Conservation (phyloP, 2,797 vertebrate genomes). For the Linurgus olivaceus region DNA sequence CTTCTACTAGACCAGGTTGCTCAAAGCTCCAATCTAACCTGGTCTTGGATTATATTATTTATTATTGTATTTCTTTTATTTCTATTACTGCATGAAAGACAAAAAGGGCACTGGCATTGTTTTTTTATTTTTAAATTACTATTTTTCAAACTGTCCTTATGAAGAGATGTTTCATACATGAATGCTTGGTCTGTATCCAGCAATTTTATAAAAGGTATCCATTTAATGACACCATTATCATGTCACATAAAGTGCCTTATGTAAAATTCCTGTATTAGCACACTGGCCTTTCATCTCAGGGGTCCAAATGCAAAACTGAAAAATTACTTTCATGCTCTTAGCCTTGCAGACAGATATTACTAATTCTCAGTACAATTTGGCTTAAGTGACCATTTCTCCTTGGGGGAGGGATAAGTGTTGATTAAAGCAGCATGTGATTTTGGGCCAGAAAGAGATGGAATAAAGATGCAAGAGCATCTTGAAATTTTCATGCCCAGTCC, state of each 20-base stretch:
- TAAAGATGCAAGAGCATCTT: neutral
- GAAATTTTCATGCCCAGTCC: neutral
- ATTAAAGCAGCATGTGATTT: neutral
- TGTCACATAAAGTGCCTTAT: slow-evolving; percentile 27
- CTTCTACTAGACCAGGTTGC: neutral
- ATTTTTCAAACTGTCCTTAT: neutral
- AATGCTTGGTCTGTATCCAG: neutral
- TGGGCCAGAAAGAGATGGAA: neutral
- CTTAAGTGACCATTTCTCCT: slow-evolving; percentile 9
- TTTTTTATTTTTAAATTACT: neutral
- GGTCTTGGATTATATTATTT: neutral
- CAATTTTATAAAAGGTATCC: slow-evolving; percentile 20
- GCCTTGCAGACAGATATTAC: neutral
- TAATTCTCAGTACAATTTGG: slow-evolving; percentile 2
- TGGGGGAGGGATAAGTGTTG: neutral
- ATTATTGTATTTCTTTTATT: neutral
- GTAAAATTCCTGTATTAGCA: slow-evolving; percentile 31
- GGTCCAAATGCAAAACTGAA: slow-evolving; percentile 12
- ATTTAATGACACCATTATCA: slow-evolving; percentile 38
- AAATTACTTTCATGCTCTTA: slow-evolving; percentile 35
- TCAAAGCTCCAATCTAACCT: neutral
- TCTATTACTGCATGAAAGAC: neutral
- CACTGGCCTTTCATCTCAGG: slow-evolving; percentile 28
- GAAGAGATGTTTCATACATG: neutral
- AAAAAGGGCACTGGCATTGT: neutral